Evolutionary conservation across 2,113 vertebrate genomes (phyloP), one percentile per base, ranked within the genome.

Genomic region (Carettochelys insculpta): DNA sequence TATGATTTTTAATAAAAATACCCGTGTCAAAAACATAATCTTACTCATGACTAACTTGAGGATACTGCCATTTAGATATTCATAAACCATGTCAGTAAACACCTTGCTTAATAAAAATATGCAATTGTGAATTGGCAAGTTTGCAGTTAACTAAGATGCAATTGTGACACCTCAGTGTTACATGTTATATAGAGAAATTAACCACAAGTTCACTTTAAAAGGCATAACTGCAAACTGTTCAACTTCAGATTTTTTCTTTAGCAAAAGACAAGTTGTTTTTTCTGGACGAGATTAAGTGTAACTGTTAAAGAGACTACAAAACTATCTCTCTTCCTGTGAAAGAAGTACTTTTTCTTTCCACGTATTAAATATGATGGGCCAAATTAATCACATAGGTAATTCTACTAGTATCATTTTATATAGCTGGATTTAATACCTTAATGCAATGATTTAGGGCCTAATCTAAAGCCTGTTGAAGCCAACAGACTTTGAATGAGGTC

Each of bases 151-250:
- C 61, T 84, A 51, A n/a, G 77, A 31, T 83, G 82, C 31, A 27
- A 38, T 50, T 86, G 82, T 51, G n/a, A 47, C 81, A 61, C 43
- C 77, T 88, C 38, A 12, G 38, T 4, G 2, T 38, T 84, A 85
- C 54, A 88, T 68, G 73, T 81, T 58, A 85, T 14, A 1, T 1
- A 58, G 47, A 84, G 71, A 94, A 77, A 85, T 2, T 11, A 80
- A 86, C 84, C 29, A 43, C 54, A 84, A 73, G 16, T 86, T 94
- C 77, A 86, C 51, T 84, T 85, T 68, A 58, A 3, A 34, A 90
- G 34, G 73, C 61, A 73, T 41, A 87, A 45, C 71, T 82, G 48
- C 79, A 75, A 77, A 53, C 13, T 19, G 38, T 87, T 85, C 8
- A 92, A 77, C 71, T 84, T 86, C 0, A 0, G 79, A 82, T 77